Conservation (phyloP, 1,140 invertebrate genomes). For the Lineus longissimus region DNA sequence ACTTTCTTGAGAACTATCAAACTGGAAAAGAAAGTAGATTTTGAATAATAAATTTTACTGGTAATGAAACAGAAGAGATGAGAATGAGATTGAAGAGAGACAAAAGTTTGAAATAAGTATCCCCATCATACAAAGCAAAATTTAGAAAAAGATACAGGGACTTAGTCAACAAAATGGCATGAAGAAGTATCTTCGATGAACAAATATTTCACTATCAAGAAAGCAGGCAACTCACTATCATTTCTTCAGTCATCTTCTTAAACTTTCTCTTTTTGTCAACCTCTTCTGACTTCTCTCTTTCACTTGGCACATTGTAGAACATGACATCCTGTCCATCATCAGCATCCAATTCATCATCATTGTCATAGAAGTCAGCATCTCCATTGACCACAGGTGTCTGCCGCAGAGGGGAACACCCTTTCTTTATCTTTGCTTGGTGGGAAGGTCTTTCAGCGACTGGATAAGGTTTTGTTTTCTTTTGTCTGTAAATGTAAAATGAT, state of each 20-base stretch:
- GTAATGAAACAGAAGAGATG: neutral
- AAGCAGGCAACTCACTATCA: neutral
- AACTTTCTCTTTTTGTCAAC: neutral
- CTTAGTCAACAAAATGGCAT: neutral
- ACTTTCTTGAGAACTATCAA: constrained; percentile 34
- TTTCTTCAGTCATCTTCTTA: neutral
- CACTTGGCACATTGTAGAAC: constrained; percentile 3
- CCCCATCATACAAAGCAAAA: no score
- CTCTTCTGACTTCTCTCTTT: neutral
- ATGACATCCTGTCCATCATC: neutral
- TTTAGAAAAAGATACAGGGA: no score
- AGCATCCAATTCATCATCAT: neutral
- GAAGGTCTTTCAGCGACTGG: no score
- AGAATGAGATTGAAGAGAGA: neutral
- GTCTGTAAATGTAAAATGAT: no score
- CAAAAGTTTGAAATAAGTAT: no score
- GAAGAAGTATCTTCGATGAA: no score
- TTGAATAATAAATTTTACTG: neutral
- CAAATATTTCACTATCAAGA: no score
- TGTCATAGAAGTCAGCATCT: no score
- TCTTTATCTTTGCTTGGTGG: no score
- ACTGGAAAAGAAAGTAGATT: constrained; percentile 11
- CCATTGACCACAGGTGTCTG: no score
- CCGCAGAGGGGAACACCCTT: no score
- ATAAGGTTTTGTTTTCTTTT: no score